Base-by-base conservation (phyloP, 2,113 vertebrate genomes). In the Cyphotilapia sp. region DNA sequence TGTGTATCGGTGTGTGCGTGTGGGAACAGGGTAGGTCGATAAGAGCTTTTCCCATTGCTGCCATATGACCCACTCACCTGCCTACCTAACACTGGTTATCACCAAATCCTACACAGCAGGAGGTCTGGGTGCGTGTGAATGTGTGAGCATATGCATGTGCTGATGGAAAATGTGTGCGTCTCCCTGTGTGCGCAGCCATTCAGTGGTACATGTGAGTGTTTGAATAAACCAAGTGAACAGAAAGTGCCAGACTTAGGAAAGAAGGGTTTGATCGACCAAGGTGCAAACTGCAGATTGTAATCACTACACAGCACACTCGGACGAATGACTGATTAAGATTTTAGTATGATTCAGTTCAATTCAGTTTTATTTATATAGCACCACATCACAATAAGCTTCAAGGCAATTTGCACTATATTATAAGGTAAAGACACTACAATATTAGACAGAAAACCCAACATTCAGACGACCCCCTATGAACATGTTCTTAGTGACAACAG, bases 11-110 rank as follows among this genome's bases (percentile, higher is more conserved):
- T 81, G 87, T 91, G 89, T 87, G 91, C 88, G 88, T 98, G 97
- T 98, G 98, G 98, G 98, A 99, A 98, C 97, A 95, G 97, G 97
- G 96, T 96, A 95, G 97, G 97, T 96, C 97, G 97, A 97, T 97
- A 98, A 98, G 98, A 96, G 97, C 96, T 97, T 98, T 99, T 98
- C 97, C 97, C 98, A 98, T 96, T 97, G 97, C 89, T 94, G 91
- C 91, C 95, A 96, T 96, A 96, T 96, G 96, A 95, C 96, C 97
- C 97, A 96, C 97, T 97, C 95, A 94, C 94, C 92, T 93, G 92
- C 90, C 92, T 69, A 96, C 95, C 96, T 97, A 96, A 97, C 96
- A 96, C 95, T 96, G 96, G 97, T 97, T 98, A 97, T 98, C 97
- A 97, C 96, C 97, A 98, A 98, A 98, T 97, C 95, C 94, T 95